Evolutionary conservation across 2,888 invertebrate species (phyloP).

Genomic region (Charanyca ferruginea): DNA sequence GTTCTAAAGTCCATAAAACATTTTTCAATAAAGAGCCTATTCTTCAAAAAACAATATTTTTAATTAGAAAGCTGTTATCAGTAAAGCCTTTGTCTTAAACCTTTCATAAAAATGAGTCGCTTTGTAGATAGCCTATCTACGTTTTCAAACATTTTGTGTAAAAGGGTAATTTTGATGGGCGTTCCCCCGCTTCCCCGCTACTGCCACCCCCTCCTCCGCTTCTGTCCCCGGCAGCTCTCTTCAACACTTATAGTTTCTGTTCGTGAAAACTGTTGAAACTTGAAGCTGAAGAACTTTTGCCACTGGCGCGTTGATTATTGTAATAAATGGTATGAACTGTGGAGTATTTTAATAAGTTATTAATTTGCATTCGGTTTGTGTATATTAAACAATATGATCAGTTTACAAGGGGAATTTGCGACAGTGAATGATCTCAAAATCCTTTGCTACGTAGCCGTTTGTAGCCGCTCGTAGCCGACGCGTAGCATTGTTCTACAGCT

Average conservation of each 20-base stretch:
- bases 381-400: not conserved
- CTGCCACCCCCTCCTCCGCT: no score
- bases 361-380: not conserved
- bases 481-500: not conserved
- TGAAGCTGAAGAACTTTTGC: conserved; percentile 13
- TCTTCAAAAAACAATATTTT: conserved; percentile 44
- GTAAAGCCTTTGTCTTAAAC: conserved; percentile 46
- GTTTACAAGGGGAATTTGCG: not conserved
- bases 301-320: conserved; percentile 3
- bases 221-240: no score
- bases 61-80: conserved; percentile 60
- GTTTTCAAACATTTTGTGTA: conserved; percentile 41
- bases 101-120: conserved; percentile 54
- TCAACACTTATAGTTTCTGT: not conserved
- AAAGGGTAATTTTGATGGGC: conserved; percentile 40
- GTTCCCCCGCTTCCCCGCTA: not conserved
- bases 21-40: conserved; percentile 4
- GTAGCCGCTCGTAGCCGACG: no score
- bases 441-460: not conserved
- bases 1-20: conserved; percentile 3
- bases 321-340: not conserved
- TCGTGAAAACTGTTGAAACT: conserved; percentile 23
- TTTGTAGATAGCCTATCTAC: conserved; percentile 58
- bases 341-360: not conserved
- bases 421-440: not conserved